Percentiles rank a stretch among this genome's conserved stretches.
Evolutionary conservation across 2,797 vertebrate genomes (phyloP).

Genomic region (Rhinella marina): DNA sequence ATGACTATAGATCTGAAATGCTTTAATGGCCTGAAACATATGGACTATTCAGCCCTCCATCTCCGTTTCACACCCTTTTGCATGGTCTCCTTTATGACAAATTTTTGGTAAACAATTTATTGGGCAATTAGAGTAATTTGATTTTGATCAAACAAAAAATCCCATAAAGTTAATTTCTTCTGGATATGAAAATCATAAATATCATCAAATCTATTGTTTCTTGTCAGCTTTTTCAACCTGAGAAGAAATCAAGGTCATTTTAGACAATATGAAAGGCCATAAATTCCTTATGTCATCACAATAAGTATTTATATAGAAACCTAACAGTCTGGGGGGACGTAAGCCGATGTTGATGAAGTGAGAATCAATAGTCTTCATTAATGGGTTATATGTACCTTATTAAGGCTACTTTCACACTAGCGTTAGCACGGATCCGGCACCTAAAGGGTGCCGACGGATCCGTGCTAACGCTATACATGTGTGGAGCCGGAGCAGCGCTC

Average conservation of each 20-base stretch:
- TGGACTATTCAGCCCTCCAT: background rate
- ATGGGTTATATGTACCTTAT: background rate
- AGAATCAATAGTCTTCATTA: background rate
- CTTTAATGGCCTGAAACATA: background rate
- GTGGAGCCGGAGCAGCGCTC: no score
- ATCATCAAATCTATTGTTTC: background rate
- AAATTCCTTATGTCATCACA: background rate
- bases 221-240: background rate
- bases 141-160: background rate
- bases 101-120: constrained; percentile 8
- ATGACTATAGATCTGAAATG: background rate
- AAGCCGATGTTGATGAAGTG: background rate
- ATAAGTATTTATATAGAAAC: background rate
- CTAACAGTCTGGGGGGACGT: background rate
- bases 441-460: no score
- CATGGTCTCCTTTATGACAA: background rate
- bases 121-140: background rate
- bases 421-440: no score
- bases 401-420: no score
- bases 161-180: background rate
- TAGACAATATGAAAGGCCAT: background rate
- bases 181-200: constrained; percentile 30
- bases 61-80: background rate
- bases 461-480: no score
- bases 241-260: background rate